phyloP scores from a whole-genome alignment of 2,113 vertebrate species.

The Bombycilla garrulus region DNA sequence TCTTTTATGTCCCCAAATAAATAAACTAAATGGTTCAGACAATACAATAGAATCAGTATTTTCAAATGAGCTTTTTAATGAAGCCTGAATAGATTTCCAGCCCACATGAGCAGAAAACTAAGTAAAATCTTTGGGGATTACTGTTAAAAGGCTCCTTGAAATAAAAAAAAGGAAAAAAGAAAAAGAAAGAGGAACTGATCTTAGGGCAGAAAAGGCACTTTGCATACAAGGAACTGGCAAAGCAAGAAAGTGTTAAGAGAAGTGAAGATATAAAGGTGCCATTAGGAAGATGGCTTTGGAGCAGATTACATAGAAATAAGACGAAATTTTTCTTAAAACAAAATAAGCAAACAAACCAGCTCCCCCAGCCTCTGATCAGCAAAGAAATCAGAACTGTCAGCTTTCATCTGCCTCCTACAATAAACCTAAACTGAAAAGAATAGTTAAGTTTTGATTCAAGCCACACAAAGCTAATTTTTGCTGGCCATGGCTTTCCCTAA shows the following conservation, averaged over 20 bases:
- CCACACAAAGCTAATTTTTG: conserved; percentile 18
- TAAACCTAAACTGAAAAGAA: conserved; percentile 8
- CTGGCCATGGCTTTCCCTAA: background rate
- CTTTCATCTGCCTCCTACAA: background rate
- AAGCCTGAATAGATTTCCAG: background rate
- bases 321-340: background rate
- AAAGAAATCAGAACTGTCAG: conserved; percentile 45
- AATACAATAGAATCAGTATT: background rate
- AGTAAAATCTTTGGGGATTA: background rate
- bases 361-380: background rate
- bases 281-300: background rate
- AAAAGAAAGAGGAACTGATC: background rate
- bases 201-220: background rate
- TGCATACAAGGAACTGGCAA: background rate
- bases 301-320: background rate
- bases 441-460: conserved; percentile 10
- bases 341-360: conserved; percentile 2
- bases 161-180: background rate
- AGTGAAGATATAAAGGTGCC: background rate
- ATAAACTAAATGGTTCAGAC: background rate
- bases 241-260: background rate
- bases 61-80: conserved; percentile 22
- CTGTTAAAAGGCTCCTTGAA: background rate
- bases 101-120: background rate
- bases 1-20: background rate